Evolutionary conservation across 2,888 invertebrate genomes (phyloP).

Genomic region (Microctonus aethiopoides): DNA sequence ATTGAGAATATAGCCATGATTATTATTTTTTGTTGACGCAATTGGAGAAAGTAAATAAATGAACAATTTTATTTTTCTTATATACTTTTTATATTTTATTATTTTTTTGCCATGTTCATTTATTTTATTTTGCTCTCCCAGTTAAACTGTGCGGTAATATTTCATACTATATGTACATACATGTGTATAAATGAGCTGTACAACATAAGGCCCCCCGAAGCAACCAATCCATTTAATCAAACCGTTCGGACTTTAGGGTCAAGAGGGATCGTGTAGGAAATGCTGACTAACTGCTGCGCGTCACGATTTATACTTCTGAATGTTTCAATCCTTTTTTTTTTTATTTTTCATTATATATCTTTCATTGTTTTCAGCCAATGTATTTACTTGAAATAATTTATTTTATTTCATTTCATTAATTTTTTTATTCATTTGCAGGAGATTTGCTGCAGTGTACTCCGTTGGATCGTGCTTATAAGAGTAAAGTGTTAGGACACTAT

Average conservation of each 20-base stretch:
- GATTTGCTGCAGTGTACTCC: conserved; percentile 90
- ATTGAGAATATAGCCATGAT: not conserved
- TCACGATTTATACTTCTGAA: conserved; percentile 12
- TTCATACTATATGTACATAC: not conserved
- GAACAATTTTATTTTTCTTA: not conserved
- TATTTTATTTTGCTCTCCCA: not conserved
- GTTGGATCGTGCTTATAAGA: conserved; percentile 93
- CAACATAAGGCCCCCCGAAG: not conserved
- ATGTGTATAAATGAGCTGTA: not conserved
- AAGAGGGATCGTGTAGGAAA: conserved; percentile 1
- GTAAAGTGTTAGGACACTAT: conserved; percentile 93
- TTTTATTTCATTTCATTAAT: not conserved
- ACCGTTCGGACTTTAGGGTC: conserved; percentile 14
- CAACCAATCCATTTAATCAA: conserved; percentile 34
- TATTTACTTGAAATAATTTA: conserved; percentile 17
- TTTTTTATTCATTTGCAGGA: conserved; percentile 69
- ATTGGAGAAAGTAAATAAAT: not conserved
- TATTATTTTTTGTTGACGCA: not conserved
- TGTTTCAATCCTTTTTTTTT: not conserved
- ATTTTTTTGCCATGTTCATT: not conserved
- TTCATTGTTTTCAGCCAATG: no score
- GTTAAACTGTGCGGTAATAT: not conserved
- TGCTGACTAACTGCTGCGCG: not conserved
- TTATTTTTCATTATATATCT: no score
- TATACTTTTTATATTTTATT: not conserved